Base-by-base conservation (phyloP, 1,140 invertebrate genomes). In the Phthorimaea operculella region DNA sequence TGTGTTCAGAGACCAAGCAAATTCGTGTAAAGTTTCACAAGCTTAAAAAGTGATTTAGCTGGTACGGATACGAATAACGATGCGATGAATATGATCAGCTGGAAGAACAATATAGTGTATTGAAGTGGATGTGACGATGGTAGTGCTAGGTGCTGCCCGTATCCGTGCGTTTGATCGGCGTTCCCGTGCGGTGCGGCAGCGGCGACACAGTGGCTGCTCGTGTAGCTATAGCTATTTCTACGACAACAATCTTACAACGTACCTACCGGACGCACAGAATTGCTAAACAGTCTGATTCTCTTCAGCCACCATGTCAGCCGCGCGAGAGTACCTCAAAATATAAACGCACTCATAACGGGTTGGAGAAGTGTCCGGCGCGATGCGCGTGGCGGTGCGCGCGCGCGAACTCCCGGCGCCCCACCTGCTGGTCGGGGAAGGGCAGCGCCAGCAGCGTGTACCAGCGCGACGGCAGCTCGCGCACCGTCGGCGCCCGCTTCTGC, bases 401-500 rank as follows among this genome's bases (percentile, higher is more conserved):
- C 56, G 90, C 90, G 76, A 94, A 92, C 83, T 96, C 93, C 57
- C 94, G 87, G 63, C 94, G 86, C 58, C 93, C 94, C 68, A 95
- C 90, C 79, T 94, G 94, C 87, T 96, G 94, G 87, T 96, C 94
- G 71, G 94, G 93, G 86, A 96, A 96, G 62, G 94, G 94, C 68
- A 96, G 89, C 58, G 94, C 94, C 82, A 96, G 89, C 60, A 96
- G 89, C 55, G 93, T 95, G 88, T 94, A 95, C 94, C 93, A 95
- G 70, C 93, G 87, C 58, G 92, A 92, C 18, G 92, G 91, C 83
- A 92, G 88, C 65, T 83, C 81, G 49, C 72, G 72, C 36, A 74
- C 75, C 53, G 76, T 68, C 52, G 74, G 73, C 49, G 72, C 68
- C 48, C 68, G 64, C 72, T 75, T 80, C 48, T 63, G 73, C 54